Evolutionary conservation across 1,140 invertebrate species (phyloP).

Genomic region (Phortica variegata): DNA sequence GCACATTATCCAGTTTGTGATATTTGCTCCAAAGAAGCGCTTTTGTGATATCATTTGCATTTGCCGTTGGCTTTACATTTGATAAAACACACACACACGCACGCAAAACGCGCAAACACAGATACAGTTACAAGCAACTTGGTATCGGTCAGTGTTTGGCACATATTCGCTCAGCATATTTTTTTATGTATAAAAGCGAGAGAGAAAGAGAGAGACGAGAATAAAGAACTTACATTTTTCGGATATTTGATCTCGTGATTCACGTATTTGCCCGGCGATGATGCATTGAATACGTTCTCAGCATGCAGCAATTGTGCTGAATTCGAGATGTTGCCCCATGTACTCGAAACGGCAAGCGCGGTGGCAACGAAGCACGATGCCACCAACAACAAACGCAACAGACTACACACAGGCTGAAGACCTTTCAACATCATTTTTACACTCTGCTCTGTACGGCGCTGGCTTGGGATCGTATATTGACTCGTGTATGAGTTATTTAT

Average conservation of each 20-base stretch:
- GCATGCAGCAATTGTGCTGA: constrained; percentile 42
- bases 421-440: constrained; percentile 12
- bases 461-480: constrained; percentile 5
- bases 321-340: constrained; percentile 44
- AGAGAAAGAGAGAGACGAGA: not conserved
- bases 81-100: not conserved
- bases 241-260: constrained; percentile 44
- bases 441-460: not conserved
- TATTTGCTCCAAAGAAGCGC: too few species aligned
- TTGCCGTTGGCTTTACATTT: not conserved
- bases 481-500: constrained; percentile 7
- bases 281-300: constrained; percentile 37
- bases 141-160: too few species aligned
- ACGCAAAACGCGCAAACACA: too few species aligned
- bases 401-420: constrained; percentile 1
- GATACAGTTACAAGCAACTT: too few species aligned
- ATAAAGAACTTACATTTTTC: constrained; percentile 35
- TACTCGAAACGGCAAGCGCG: constrained; percentile 34
- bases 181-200: too few species aligned
- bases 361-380: constrained; percentile 21
- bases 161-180: too few species aligned
- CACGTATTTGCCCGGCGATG: constrained; percentile 39
- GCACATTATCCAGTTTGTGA: not conserved
- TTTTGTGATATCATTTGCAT: not conserved
- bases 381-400: constrained; percentile 13